A percentile compares a stretch with the other conserved stretches of the same genome.
These are phyloP conservation scores for Phyto melanocephala DNA, from an alignment of 2,888 invertebrate genomes.

Conservation along the genomic window DNA sequence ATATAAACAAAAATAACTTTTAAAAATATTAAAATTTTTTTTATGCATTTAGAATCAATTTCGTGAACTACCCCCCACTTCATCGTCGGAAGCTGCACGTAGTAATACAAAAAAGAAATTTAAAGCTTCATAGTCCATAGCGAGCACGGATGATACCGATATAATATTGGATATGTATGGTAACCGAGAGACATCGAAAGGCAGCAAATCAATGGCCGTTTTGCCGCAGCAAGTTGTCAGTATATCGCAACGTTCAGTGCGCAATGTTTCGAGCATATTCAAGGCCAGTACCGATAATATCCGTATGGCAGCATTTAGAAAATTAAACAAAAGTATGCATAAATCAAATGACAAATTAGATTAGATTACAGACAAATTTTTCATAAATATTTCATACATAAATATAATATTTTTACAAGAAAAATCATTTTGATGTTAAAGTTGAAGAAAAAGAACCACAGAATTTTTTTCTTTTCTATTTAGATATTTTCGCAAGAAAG, in stretches of 20 bases:
- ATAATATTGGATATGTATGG: slow-evolving; percentile 66
- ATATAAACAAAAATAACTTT: not conserved
- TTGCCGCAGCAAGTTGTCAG: slow-evolving; percentile 73
- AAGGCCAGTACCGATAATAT: slow-evolving; percentile 74
- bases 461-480: not conserved
- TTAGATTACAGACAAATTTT: slow-evolving; percentile 1
- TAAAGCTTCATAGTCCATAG: slow-evolving; percentile 77
- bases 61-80: slow-evolving; percentile 76
- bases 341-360: slow-evolving; percentile 51
- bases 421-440: not conserved
- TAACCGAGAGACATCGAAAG: not conserved
- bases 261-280: slow-evolving; percentile 73
- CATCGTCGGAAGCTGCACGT: slow-evolving; percentile 73
- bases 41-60: slow-evolving; percentile 72
- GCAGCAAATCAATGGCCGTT: slow-evolving; percentile 43
- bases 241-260: slow-evolving; percentile 71
- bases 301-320: slow-evolving; percentile 69
- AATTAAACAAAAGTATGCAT: slow-evolving; percentile 65
- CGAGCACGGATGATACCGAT: slow-evolving; percentile 71
- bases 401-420: not conserved
- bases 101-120: slow-evolving; percentile 77
- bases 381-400: slow-evolving; percentile 5
- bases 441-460: not conserved
- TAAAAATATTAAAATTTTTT: not conserved
- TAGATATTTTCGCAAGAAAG: not conserved